Base-by-base conservation (phyloP, 1,140 invertebrate species). In the Diuraphis noxia region DNA sequence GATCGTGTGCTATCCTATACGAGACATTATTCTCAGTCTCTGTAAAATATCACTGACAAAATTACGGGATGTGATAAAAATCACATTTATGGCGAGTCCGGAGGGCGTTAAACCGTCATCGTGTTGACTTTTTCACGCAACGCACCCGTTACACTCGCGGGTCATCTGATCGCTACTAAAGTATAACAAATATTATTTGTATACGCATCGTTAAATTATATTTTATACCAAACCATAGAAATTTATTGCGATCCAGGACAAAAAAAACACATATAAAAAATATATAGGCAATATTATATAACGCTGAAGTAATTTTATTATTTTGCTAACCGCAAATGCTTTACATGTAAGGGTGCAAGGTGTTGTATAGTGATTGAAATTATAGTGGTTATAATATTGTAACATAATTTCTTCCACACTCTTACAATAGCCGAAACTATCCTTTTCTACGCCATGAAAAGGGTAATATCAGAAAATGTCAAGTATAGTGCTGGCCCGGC, bases 101-200 rank as follows among this genome's bases (percentile, higher is more conserved):
- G 40, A 82, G 81, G 81, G 40, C 40, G 81, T 82, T 82, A 41
- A 82, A 41, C 40, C 40, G 21, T 38, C 77, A n/a, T 72, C 56
- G 36, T 13, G 25, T 7, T 25, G 81, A 82, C 40, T 25, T 82
- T 82, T 82, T 82, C 13, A 25, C 56, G 56, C 30, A 41, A 38
- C 10, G 81, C 36, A 82, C 23, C 38, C 81, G 81, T 82, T 43
- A n/a, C 81, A 72, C 56, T 21, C 25, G 36, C 77, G 17, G 23
- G 19, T 17, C 56, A 63, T 4, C 30, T 72, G 4, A n/a, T 72
- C 56, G n/a, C 13, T n/a, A 72, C 56, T 72, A 72, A n/a, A 72
- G 56, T 72, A 72, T 72, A n/a, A 72, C 17, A n/a, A n/a, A n/a
- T 72, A 72, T 72, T 72, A 72, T 72, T 72, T 72, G 56, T 72